Evolutionary conservation across 2,113 vertebrate genomes (phyloP), one percentile per base, ranked within the genome.

Genomic region (Elephas maximus): DNA sequence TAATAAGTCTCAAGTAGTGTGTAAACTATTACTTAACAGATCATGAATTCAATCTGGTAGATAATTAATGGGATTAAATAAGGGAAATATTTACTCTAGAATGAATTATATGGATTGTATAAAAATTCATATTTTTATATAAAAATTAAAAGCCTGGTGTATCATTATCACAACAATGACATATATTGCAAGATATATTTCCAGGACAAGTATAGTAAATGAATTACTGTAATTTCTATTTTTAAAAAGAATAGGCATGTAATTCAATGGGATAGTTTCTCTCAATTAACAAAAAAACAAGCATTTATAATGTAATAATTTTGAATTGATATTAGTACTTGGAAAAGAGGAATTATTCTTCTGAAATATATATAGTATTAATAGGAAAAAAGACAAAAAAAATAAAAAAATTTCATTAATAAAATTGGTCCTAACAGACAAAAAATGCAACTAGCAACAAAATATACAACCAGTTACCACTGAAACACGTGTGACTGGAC

Each of bases 1-100:
- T 84, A 76, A 89, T 84, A 76, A 89, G 81, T 74, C 97, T 74
- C 62, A 57, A 44, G 93, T 89, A 93, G 30, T 67, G 15, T 60
- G 41, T 69, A 37, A 87, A 92, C 57, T 67, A 87, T 71, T 78
- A 87, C n/a, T 57, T 83, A 78, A 92, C 28, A 91, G 62, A 18
- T 93, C 82, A 83, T 44, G 76, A 90, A 90, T 78, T 48, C 60
- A 67, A 93, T 74, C 65, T 45, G 37, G n/a, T 41, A 63, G 33
- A 88, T 48, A 71, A 86, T 23, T 77, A 74, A 60, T 79, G 45
- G 88, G 41, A 92, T 77, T 69, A 53, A 69, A 60, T 4, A 89
- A 48, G 2, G 30, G 53, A 78, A 8, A 0, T 28, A 88, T 91
- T 78, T 92, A 60, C 90, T 97, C 77, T 79, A 73, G 44, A 62